Conservation (phyloP, 1,140 invertebrate genomes). For the Nylanderia fulva region DNA sequence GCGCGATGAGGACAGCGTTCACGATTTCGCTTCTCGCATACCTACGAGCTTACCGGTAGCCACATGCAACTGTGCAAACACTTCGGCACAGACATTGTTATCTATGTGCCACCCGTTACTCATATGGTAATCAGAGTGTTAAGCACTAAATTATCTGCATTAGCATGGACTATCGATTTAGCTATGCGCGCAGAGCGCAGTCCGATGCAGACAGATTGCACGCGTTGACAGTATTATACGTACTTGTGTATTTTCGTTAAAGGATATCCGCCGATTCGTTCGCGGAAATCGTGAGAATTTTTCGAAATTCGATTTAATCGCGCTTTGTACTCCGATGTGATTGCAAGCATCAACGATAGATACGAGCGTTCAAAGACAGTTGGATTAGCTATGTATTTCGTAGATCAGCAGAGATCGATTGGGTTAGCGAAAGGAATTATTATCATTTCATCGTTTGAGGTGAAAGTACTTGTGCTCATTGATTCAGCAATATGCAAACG, state of each 20-base stretch:
- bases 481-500: constrained; percentile 7
- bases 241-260: constrained; percentile 25
- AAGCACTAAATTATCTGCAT: constrained; percentile 75
- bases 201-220: constrained; percentile 51
- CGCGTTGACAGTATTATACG: constrained; percentile 42
- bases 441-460: constrained; percentile 4
- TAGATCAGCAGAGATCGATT: not conserved
- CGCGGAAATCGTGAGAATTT: not conserved
- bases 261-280: not conserved
- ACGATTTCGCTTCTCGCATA: not conserved
- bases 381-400: constrained; percentile 23
- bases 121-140: constrained; percentile 75
- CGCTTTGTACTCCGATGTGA: not conserved
- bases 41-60: not conserved
- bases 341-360: not conserved
- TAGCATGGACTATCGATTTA: constrained; percentile 71
- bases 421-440: constrained; percentile 28
- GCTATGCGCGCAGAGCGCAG: constrained; percentile 60
- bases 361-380: not conserved
- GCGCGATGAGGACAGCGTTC: constrained; percentile 13
- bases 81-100: constrained; percentile 60
- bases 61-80: constrained; percentile 38
- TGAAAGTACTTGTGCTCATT: constrained; percentile 28
- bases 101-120: constrained; percentile 70
- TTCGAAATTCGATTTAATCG: constrained; percentile 17